Conservation (phyloP, 2,797 vertebrate species). For the Poecilia velifera region DNA sequence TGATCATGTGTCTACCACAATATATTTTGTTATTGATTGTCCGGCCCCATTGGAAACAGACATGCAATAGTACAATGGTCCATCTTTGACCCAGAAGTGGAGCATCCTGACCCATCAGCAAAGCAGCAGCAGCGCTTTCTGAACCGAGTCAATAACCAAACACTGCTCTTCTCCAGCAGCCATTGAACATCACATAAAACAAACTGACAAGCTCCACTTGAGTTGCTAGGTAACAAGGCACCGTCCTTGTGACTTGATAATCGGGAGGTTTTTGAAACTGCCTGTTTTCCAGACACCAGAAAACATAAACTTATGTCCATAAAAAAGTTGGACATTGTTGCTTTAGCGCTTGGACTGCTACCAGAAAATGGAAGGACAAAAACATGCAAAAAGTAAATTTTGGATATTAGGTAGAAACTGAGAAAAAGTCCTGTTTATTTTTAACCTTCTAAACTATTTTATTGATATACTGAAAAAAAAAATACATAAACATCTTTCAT, state of each 20-base stretch:
- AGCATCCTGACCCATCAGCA: no score
- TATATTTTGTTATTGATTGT: no score
- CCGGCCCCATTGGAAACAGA: no score
- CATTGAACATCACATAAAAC: no score
- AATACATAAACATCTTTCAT: conserved; percentile 38
- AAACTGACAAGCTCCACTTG: no score
- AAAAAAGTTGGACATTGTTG: not conserved
- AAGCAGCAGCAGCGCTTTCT: no score
- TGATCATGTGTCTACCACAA: no score
- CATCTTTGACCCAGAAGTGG: no score
- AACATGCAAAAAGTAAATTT: not conserved
- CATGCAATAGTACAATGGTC: no score
- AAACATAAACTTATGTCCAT: not conserved
- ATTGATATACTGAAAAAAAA: conserved; percentile 61
- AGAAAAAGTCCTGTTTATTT: not conserved
- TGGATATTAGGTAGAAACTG: not conserved
- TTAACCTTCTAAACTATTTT: conserved; percentile 65
- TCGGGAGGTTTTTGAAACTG: not conserved
- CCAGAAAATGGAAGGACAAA: not conserved
- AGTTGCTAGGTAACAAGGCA: no score
- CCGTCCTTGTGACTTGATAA: not conserved
- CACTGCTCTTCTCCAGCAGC: no score
- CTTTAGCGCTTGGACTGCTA: not conserved
- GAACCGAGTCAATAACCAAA: no score
- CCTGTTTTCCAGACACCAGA: not conserved